Conservation (phyloP, 2,797 vertebrate species). For the Cynopterus sphinx region DNA sequence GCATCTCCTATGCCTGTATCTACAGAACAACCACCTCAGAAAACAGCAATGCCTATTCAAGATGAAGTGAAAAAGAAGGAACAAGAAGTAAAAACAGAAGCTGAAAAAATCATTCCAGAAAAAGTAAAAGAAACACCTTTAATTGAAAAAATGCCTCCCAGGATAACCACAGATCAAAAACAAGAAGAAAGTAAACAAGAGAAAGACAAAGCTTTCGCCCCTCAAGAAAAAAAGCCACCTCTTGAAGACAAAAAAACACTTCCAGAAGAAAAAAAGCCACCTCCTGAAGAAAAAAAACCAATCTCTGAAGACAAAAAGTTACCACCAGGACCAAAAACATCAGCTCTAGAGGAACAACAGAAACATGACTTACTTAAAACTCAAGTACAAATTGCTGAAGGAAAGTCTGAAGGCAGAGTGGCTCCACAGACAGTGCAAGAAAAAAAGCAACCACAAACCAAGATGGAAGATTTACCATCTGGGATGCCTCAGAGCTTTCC, state of each 20-base stretch:
- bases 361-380: slow-evolving; percentile 39
- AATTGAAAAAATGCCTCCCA: slow-evolving; percentile 69
- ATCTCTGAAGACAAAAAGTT: slow-evolving; percentile 77
- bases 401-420: slow-evolving; percentile 61
- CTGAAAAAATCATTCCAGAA: slow-evolving; percentile 76
- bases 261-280: slow-evolving; percentile 69
- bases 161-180: slow-evolving; percentile 75
- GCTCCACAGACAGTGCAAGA: slow-evolving; percentile 56
- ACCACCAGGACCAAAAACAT: slow-evolving; percentile 70
- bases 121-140: slow-evolving; percentile 73
- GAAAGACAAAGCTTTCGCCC: slow-evolving; percentile 81
- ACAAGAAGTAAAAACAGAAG: slow-evolving; percentile 68
- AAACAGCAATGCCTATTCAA: slow-evolving; percentile 66
- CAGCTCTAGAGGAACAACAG: slow-evolving; percentile 58
- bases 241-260: slow-evolving; percentile 71
- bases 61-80: slow-evolving; percentile 80
- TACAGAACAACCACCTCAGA: slow-evolving; percentile 78
- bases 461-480: slow-evolving; percentile 59
- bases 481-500: slow-evolving; percentile 65
- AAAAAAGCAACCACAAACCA: slow-evolving; percentile 63
- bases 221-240: slow-evolving; percentile 71
- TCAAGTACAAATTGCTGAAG: slow-evolving; percentile 45
- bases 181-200: slow-evolving; percentile 82
- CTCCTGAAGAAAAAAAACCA: neutral
- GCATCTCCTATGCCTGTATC: slow-evolving; percentile 68